Evolutionary conservation across 2,113 vertebrate genomes (phyloP).

Genomic region (Eulacestoma nigropectus): DNA sequence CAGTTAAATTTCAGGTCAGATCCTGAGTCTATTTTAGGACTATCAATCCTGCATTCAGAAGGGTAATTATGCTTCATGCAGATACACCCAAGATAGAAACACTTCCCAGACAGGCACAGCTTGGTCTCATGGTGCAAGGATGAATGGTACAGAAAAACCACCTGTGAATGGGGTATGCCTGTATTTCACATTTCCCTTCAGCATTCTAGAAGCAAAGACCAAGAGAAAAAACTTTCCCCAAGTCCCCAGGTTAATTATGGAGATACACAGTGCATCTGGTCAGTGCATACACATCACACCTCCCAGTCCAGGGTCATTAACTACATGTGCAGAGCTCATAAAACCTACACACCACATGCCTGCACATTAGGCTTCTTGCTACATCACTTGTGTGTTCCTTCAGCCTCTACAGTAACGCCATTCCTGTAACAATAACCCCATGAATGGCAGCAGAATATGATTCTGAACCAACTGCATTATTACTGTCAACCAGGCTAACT

Average conservation of each 20-base stretch:
- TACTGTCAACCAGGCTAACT: neutral
- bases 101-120: neutral
- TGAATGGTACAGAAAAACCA: neutral
- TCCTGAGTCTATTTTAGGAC: neutral
- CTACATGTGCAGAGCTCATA: neutral
- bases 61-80: neutral
- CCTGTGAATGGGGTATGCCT: rapidly evolving
- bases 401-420: neutral
- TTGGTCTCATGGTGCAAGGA: neutral
- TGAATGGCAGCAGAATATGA: neutral
- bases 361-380: neutral
- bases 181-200: neutral
- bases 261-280: neutral
- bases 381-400: neutral
- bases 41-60: neutral
- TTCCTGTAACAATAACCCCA: neutral
- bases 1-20: constrained; percentile 6
- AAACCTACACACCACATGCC: neutral
- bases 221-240: neutral
- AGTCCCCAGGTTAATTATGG: neutral
- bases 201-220: neutral
- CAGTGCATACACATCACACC: neutral
- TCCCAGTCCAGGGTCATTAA: neutral
- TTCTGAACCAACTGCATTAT: neutral
- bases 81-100: neutral